Base-by-base conservation (phyloP, 2,113 vertebrate species). In the Spermophilus dauricus region DNA sequence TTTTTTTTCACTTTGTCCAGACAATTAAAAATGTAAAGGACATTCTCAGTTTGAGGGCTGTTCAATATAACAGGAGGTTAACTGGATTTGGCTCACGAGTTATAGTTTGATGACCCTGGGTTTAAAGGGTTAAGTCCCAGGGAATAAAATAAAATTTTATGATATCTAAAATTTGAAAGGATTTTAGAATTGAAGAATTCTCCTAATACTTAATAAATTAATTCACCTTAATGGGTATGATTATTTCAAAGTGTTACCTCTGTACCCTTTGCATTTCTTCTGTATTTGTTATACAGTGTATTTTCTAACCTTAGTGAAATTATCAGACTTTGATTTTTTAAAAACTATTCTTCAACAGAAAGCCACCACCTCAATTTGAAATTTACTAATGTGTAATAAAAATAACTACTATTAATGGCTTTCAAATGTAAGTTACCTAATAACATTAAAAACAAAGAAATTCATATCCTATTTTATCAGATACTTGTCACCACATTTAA, bases 351-450 rank as follows among this genome's bases (percentile, higher is more conserved):
- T 95, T 39, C 10, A 65, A 45, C 9, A 88, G 65, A 92, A 8
- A 81, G 8, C 20, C 14, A 94, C 18, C 8, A 84, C 17, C 1
- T 95, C 8, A 24, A 93, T 81, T 86, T 93, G 48, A 73, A 92
- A 96, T 93, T 72, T 77, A 90, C 72, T 58, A 82, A n/a, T 72
- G 61, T 61, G 11, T 72, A 92, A 51, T 58, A 58, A 89, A 86
- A 86, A 87, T 76, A 61, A 72, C 8, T 73, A 92, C 3, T 13
- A 72, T n/a, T 76, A 83, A 45, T 65, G 37, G 2, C 26, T 69
- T 86, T 95, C 17, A 97, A 51, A 92, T 34, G 30, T n/a, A 94
- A 94, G 94, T 95, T 87, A 87, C 5, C 48, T 85, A 94, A 85
- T 85, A 95, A 72, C 92, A 20, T n/a, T 94, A 56, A 91, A 94